phyloP scores from a whole-genome alignment of 2,113 vertebrate genomes.

The Raja brachyura region DNA sequence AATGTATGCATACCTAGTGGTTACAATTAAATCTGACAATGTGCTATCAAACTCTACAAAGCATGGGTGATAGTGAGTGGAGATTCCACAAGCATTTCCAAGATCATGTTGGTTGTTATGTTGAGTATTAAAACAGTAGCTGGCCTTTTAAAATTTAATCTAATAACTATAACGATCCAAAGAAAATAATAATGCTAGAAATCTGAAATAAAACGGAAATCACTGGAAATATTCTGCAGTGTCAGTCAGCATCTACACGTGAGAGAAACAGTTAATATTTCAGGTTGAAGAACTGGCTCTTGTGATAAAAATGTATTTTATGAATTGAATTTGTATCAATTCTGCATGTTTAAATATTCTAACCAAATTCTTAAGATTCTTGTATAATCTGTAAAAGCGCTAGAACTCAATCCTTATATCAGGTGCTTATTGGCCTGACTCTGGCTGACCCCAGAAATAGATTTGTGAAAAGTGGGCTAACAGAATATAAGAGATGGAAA shows the following conservation, averaged over 20 bases:
- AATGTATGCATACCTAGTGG: background rate
- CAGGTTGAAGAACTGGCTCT: too few relatives aligned
- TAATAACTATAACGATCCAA: background rate
- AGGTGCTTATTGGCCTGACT: background rate
- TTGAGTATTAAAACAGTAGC: background rate
- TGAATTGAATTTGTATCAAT: background rate
- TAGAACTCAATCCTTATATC: background rate
- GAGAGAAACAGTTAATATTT: too few relatives aligned
- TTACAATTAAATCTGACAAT: background rate
- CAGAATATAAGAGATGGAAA: background rate
- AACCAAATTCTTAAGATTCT: conserved; percentile 8
- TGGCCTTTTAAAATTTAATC: background rate
- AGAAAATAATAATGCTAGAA: background rate
- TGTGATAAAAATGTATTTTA: too few relatives aligned
- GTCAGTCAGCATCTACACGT: too few relatives aligned
- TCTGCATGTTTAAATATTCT: background rate
- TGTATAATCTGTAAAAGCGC: background rate
- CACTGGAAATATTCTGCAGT: too few relatives aligned
- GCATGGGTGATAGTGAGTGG: background rate
- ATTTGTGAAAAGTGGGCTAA: background rate
- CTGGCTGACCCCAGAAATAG: background rate
- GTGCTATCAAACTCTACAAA: background rate
- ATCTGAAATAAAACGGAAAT: too few relatives aligned
- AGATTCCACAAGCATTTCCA: background rate
- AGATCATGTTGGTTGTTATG: background rate